A percentile compares a stretch with the other conserved stretches of the same genome.
Evolutionary conservation across 2,113 vertebrate genomes (phyloP).

Genomic region (Micromys minutus): DNA sequence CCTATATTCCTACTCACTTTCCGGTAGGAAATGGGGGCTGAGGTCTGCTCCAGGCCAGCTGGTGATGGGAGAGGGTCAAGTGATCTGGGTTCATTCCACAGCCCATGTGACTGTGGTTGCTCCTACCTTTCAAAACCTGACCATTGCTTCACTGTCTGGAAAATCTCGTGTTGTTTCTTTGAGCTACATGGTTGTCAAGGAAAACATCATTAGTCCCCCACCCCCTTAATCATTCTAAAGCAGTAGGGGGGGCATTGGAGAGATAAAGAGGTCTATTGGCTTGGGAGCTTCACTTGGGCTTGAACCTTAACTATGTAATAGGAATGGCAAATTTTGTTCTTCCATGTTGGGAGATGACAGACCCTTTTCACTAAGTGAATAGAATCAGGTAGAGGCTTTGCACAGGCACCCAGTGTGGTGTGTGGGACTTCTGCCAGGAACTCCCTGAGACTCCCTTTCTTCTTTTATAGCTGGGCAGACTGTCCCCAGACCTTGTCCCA

Average conservation of each 20-base stretch:
- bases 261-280: neutral
- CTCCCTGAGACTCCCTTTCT: fast-evolving
- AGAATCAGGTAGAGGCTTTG: fast-evolving
- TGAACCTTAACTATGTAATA: fast-evolving
- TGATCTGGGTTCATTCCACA: neutral
- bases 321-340: neutral
- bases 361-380: fast-evolving
- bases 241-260: neutral
- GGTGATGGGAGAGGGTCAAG: neutral
- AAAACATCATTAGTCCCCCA: neutral
- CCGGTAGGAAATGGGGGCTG: neutral
- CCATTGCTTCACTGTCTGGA: neutral
- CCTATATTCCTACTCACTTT: neutral
- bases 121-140: neutral
- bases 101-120: neutral
- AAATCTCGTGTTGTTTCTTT: neutral
- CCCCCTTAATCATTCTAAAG: neutral
- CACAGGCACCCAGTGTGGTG: too few relatives aligned
- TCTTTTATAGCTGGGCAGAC: too few relatives aligned
- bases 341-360: neutral
- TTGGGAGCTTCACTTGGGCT: neutral
- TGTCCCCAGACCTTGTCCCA: neutral
- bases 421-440: neutral
- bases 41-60: neutral
- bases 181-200: neutral